phyloP scores from a whole-genome alignment of 2,888 invertebrate species.

The Kuschelorhynchus macadamiae region DNA sequence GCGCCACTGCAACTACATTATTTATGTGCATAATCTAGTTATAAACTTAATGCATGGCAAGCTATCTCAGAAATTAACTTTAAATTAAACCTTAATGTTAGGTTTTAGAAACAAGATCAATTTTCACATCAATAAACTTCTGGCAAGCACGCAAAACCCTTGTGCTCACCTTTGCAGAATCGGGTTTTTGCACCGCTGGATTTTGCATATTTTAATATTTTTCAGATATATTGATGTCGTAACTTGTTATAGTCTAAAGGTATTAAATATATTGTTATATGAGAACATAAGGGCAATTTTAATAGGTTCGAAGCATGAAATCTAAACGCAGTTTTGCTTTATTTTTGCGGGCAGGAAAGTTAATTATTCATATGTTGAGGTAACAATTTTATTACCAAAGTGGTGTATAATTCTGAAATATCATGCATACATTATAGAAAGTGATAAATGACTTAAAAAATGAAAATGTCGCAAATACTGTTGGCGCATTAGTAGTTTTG shows the following conservation, averaged over 20 bases:
- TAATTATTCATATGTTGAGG: neutral
- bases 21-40: conserved; percentile 18
- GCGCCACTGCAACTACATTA: conserved; percentile 17
- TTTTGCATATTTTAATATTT: conserved; percentile 16
- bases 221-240: too few species aligned
- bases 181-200: conserved; percentile 2
- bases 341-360: neutral
- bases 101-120: conserved; percentile 31
- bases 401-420: too few species aligned
- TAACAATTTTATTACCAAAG: too few species aligned
- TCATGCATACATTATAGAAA: too few species aligned
- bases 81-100: conserved; percentile 24
- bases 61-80: conserved; percentile 26
- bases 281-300: neutral
- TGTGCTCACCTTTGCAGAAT: conserved; percentile 31
- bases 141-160: conserved; percentile 30
- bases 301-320: neutral
- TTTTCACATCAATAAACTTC: conserved; percentile 34
- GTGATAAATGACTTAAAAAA: too few species aligned
- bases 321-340: neutral
- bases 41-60: conserved; percentile 20
- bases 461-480: too few species aligned
- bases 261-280: too few species aligned
- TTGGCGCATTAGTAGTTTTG: too few species aligned
- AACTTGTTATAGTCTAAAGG: too few species aligned